These are phyloP conservation scores for Luidia sarsii DNA, from an alignment of 53 echinoderm and acorn worm genomes.

Conservation along the genomic window DNA sequence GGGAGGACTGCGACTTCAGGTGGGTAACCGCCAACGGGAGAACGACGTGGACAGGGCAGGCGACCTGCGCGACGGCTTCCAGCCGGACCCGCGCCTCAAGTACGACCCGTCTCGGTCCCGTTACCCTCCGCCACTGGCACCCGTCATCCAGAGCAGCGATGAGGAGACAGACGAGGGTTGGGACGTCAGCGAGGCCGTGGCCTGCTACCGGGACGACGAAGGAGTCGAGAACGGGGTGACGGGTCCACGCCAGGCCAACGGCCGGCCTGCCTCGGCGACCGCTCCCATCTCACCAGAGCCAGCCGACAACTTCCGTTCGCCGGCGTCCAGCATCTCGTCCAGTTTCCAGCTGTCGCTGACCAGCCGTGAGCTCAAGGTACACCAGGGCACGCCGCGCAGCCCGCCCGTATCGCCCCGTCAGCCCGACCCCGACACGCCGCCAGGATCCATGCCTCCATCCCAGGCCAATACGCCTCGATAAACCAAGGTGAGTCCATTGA, in stretches of 20 bases:
- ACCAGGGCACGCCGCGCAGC: neutral
- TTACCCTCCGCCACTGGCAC: constrained; percentile 59
- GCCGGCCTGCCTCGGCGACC: too few relatives aligned
- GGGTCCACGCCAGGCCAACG: neutral
- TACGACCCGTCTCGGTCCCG: constrained; percentile 40
- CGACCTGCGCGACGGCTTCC: constrained; percentile 24
- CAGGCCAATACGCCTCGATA: constrained; percentile 29
- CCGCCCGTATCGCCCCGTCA: neutral
- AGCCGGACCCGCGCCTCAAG: constrained; percentile 17
- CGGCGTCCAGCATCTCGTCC: constrained; percentile 10
- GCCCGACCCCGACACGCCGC: constrained; percentile 8
- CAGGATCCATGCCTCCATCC: constrained; percentile 34
- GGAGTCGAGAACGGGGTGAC: constrained; percentile 1
- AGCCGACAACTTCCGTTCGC: neutral
- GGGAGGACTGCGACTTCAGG: constrained; percentile 79
- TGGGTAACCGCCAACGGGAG: constrained; percentile 55
- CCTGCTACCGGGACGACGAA: constrained; percentile 1
- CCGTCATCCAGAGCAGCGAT: constrained; percentile 54
- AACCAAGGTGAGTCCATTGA: too few relatives aligned
- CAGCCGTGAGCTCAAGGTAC: constrained; percentile 27
- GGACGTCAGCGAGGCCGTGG: constrained; percentile 15
- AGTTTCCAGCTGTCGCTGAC: constrained; percentile 46
- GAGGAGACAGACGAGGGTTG: constrained; percentile 50
- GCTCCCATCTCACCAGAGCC: too few relatives aligned
- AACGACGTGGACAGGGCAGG: constrained; percentile 54